Evolutionary conservation across 92 coral and sea anemone genomes (phyloP).

Genomic region (Diadumene lineata): DNA sequence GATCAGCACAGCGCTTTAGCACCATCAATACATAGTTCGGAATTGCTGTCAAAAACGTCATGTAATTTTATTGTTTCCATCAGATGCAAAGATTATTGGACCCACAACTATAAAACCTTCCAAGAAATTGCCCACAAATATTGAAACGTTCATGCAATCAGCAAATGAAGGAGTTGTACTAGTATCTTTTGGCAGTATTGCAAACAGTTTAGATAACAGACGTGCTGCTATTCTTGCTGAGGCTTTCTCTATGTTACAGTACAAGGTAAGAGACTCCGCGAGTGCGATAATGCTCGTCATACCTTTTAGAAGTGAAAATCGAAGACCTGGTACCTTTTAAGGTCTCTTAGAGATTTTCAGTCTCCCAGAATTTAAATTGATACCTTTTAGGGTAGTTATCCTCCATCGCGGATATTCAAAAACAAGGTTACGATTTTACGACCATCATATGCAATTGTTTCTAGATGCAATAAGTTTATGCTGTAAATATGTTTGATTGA

Average conservation of each 20-base stretch:
- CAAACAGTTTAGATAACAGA: conserved; percentile 11
- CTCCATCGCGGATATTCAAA: no score
- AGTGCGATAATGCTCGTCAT: no score
- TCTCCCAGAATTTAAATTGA: no score
- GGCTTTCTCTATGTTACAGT: conserved; percentile 25
- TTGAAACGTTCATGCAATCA: conserved; percentile 41
- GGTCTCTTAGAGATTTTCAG: no score
- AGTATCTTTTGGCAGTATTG: conserved; percentile 51
- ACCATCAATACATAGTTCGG: background rate
- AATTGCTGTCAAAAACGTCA: background rate
- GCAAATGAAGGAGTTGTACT: conserved; percentile 24
- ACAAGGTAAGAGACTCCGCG: conserved; percentile 31
- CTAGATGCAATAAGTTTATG: no score
- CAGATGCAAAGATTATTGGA: conserved; percentile 48
- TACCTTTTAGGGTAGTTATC: no score
- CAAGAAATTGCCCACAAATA: conserved; percentile 33
- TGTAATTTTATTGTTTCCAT: background rate
- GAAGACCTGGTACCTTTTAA: no score
- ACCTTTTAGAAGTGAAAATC: no score
- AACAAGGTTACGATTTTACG: no score
- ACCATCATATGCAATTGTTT: no score
- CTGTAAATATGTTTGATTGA: no score
- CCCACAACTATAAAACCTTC: conserved; percentile 33
- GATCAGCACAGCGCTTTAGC: no score
- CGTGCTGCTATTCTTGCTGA: conserved; percentile 11